A percentile compares a stretch with the other conserved stretches of the same genome.
Conservation (phyloP, 2,888 invertebrate genomes). For the Aporophyla lueneburgensis region DNA sequence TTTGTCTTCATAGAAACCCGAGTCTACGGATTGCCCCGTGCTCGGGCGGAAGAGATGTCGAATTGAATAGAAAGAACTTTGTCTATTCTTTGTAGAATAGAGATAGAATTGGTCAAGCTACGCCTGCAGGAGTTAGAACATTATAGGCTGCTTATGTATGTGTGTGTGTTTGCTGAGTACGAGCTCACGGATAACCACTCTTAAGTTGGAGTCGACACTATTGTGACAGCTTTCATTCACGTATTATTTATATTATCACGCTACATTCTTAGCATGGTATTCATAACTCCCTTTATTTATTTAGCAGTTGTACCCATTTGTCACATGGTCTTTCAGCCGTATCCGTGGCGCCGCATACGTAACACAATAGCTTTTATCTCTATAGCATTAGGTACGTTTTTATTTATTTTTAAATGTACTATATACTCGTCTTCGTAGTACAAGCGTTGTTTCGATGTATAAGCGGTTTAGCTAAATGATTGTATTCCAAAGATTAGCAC, state of each 20-base stretch:
- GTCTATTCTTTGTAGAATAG: no score
- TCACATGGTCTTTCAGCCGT: constrained; percentile 40
- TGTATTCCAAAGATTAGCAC: not conserved
- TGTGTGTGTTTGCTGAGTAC: no score
- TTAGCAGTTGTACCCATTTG: constrained; percentile 25
- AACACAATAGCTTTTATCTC: constrained; percentile 46
- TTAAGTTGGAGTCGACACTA: no score
- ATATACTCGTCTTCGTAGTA: not conserved
- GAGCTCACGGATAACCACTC: no score
- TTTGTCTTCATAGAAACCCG: no score
- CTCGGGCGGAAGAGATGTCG: no score
- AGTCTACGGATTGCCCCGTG: no score
- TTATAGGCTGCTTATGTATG: no score
- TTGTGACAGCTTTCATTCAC: not conserved
- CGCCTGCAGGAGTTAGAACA: no score
- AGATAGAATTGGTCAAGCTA: no score
- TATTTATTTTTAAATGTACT: constrained; percentile 54
- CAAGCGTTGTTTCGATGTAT: not conserved
- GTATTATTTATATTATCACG: not conserved
- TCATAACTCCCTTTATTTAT: constrained; percentile 29
- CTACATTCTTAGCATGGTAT: not conserved
- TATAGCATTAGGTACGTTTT: constrained; percentile 14
- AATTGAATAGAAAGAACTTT: no score
- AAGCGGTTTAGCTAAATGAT: not conserved
- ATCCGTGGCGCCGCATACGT: constrained; percentile 47